These are phyloP conservation scores for Phrynocephalus forsythii DNA, from an alignment of 2,797 vertebrate species.

Conservation along the genomic window DNA sequence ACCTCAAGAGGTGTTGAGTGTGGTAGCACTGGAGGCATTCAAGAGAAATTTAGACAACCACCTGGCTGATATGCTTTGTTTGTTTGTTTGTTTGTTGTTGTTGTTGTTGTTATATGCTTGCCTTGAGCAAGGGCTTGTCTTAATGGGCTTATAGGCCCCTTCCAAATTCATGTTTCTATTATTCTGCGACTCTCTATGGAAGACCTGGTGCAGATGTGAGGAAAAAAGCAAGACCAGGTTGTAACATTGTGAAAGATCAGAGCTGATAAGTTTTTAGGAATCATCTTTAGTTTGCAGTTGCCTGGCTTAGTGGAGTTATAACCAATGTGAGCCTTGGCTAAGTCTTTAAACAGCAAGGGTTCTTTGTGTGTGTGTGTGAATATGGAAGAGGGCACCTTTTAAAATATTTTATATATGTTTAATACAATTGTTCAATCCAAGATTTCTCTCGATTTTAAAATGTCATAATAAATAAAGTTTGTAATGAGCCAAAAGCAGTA, in stretches of 20 bases:
- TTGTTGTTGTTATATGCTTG: too few relatives aligned
- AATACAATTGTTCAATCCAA: neutral
- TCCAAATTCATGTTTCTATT: too few relatives aligned
- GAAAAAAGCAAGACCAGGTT: neutral
- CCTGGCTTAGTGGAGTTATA: neutral
- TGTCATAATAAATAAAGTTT: neutral
- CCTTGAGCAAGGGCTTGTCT: too few relatives aligned
- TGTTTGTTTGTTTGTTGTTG: too few relatives aligned
- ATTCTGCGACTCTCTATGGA: too few relatives aligned
- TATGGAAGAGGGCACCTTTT: neutral
- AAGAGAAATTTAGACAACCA: too few relatives aligned
- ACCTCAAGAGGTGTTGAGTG: too few relatives aligned
- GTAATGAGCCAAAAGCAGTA: neutral
- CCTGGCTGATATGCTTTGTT: too few relatives aligned
- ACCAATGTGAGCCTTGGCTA: neutral
- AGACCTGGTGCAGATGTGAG: too few relatives aligned
- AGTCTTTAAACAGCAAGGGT: neutral
- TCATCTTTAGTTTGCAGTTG: neutral
- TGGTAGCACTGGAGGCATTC: too few relatives aligned
- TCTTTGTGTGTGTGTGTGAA: neutral
- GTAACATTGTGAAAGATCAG: neutral
- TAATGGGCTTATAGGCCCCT: too few relatives aligned
- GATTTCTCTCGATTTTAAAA: neutral
- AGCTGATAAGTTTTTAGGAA: neutral
- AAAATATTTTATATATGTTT: too few relatives aligned